Evolutionary conservation across 2,888 invertebrate genomes (phyloP).

Genomic region (Gastrophysa polygoni): DNA sequence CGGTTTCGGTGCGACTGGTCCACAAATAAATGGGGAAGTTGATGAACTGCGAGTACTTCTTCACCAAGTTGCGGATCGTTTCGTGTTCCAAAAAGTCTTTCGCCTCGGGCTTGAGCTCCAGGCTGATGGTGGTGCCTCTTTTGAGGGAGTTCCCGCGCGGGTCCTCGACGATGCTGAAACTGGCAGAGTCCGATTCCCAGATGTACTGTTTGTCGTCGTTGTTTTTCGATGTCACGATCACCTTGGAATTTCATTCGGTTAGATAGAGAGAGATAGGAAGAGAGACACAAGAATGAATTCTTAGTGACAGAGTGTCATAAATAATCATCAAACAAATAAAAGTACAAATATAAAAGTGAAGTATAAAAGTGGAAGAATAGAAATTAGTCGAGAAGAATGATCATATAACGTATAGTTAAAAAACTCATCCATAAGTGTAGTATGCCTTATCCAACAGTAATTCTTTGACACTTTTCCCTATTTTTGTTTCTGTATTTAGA

Average conservation of each 20-base stretch:
- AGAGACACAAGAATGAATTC: too few relatives aligned
- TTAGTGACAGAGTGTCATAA: too few relatives aligned
- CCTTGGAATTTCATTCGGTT: neutral
- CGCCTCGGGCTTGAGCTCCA: conserved; percentile 96
- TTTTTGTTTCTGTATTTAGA: too few relatives aligned
- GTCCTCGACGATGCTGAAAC: conserved; percentile 90
- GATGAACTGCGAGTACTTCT: conserved; percentile 99
- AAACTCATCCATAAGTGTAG: too few relatives aligned
- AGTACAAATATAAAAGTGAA: too few relatives aligned
- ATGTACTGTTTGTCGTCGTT: conserved; percentile 94
- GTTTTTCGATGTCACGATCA: conserved; percentile 92
- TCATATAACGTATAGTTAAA: too few relatives aligned
- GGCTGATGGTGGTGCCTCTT: conserved; percentile 71
- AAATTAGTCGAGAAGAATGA: too few relatives aligned
- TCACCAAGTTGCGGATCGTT: conserved; percentile 87
- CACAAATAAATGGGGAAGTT: conserved; percentile 98
- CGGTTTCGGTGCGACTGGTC: conserved; percentile 75
- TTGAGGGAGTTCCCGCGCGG: conserved; percentile 91
- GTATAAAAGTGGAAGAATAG: too few relatives aligned
- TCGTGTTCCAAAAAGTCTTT: conserved; percentile 93
- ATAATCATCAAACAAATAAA: too few relatives aligned
- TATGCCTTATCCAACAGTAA: too few relatives aligned
- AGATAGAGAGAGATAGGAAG: too few relatives aligned
- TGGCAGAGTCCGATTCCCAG: conserved; percentile 96
- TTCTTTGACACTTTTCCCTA: too few relatives aligned